Conservation (phyloP, 1,140 invertebrate genomes). For the Leguminivora glycinivorella region DNA sequence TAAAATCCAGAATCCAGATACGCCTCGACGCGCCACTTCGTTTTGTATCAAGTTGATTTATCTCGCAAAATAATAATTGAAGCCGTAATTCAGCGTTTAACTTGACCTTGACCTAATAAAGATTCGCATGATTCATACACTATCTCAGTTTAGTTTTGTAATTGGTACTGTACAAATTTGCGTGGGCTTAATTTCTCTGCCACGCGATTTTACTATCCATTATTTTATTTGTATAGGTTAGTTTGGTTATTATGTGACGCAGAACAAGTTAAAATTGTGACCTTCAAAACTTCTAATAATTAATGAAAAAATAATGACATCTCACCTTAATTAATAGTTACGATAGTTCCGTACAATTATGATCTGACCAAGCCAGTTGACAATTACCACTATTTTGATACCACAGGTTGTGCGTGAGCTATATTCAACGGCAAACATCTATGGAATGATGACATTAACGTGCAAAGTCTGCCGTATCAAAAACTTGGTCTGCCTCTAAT, state of each 20-base stretch:
- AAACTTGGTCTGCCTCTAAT: too few relatives aligned
- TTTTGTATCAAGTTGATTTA: neutral
- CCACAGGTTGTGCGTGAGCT: too few relatives aligned
- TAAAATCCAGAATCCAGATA: neutral
- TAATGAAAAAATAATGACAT: too few relatives aligned
- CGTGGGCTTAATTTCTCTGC: neutral
- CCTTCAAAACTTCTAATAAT: too few relatives aligned
- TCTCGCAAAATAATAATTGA: conserved; percentile 1
- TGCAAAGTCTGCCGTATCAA: too few relatives aligned
- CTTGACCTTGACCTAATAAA: neutral
- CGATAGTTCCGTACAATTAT: conserved; percentile 1
- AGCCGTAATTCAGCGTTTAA: neutral
- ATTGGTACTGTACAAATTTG: neutral
- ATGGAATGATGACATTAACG: too few relatives aligned
- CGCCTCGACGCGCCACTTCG: neutral
- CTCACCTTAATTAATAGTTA: neutral
- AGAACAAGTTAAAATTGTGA: neutral
- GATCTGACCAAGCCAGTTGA: too few relatives aligned
- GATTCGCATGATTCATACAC: neutral
- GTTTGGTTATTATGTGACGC: neutral
- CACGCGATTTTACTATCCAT: neutral
- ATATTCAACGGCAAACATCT: too few relatives aligned
- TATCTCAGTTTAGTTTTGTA: neutral
- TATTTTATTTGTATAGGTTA: neutral
- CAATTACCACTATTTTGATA: too few relatives aligned